phyloP scores from a whole-genome alignment of 2,113 vertebrate species.

The Catharus fuscescens region DNA sequence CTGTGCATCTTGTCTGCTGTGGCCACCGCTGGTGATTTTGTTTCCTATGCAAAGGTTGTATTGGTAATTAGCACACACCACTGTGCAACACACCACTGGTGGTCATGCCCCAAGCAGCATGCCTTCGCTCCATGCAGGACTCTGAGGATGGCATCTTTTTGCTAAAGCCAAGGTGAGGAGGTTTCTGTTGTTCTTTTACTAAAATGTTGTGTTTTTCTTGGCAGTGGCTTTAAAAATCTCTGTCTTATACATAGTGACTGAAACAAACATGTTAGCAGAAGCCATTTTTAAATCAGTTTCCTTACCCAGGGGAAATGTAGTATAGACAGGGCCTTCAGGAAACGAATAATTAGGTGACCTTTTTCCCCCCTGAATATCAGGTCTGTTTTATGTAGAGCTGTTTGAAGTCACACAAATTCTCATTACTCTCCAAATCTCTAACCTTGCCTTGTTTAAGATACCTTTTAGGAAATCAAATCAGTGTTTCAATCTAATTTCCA shows the following conservation, averaged over 20 bases:
- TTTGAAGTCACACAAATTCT: slow-evolving; percentile 65
- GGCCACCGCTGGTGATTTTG: background rate
- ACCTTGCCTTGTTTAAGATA: slow-evolving; percentile 64
- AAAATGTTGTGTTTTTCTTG: background rate
- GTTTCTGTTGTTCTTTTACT: background rate
- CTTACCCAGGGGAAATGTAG: slow-evolving; percentile 63
- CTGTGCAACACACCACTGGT: accelerated
- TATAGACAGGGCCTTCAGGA: slow-evolving; percentile 69
- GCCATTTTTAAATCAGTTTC: slow-evolving; percentile 66
- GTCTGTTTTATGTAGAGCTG: slow-evolving; percentile 66
- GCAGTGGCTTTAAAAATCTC: slow-evolving; percentile 18
- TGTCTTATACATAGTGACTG: background rate
- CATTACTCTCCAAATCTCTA: slow-evolving; percentile 75
- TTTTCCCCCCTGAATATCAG: slow-evolving; percentile 63
- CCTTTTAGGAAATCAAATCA: slow-evolving; percentile 75
- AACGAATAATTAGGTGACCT: slow-evolving; percentile 73
- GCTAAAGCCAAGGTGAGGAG: background rate
- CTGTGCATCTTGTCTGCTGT: background rate
- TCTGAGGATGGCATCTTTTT: background rate
- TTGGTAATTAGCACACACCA: background rate
- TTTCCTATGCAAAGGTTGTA: background rate
- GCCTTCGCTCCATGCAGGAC: accelerated
- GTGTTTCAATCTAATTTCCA: slow-evolving; percentile 74
- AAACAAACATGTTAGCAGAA: slow-evolving; percentile 15
- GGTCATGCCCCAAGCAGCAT: background rate